Percentiles rank a stretch among this genome's conserved stretches.
These are phyloP conservation scores for Pocota personata DNA, from an alignment of 2,888 invertebrate species.

Conservation along the genomic window DNA sequence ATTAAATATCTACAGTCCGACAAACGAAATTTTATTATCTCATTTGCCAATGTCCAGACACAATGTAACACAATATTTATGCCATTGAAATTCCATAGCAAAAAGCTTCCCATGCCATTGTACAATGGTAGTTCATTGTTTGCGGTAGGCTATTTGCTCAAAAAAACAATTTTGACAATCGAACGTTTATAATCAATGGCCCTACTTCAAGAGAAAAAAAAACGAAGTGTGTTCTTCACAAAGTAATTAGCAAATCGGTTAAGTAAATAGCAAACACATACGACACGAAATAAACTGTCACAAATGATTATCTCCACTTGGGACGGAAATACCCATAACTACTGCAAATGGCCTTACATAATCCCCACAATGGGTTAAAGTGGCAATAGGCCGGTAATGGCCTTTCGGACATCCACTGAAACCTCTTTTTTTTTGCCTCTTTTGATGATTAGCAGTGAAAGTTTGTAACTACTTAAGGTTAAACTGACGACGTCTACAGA, in stretches of 20 bases:
- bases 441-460: slow-evolving; percentile 52
- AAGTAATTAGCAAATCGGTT: slow-evolving; percentile 28
- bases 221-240: not conserved
- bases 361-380: slow-evolving; percentile 28
- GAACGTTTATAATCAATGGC: slow-evolving; percentile 23
- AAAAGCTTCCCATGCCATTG: slow-evolving; percentile 13
- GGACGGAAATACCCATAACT: slow-evolving; percentile 32
- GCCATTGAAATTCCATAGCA: slow-evolving; percentile 23
- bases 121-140: slow-evolving; percentile 33
- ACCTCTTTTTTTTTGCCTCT: not conserved
- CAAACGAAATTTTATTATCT: slow-evolving; percentile 26
- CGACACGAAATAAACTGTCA: slow-evolving; percentile 24
- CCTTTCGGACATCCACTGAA: slow-evolving; percentile 22
- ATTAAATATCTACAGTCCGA: not conserved
- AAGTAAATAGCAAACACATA: slow-evolving; percentile 26
- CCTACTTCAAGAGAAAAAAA: not conserved
- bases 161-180: slow-evolving; percentile 35
- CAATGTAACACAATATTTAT: slow-evolving; percentile 13
- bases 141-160: not conserved
- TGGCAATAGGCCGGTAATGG: slow-evolving; percentile 52
- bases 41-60: not conserved
- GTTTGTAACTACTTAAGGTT: slow-evolving; percentile 44
- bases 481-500: not conserved
- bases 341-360: slow-evolving; percentile 39
- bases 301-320: slow-evolving; percentile 19